Conservation (phyloP, 2,113 vertebrate genomes). For the Prionailurus bengalensis region DNA sequence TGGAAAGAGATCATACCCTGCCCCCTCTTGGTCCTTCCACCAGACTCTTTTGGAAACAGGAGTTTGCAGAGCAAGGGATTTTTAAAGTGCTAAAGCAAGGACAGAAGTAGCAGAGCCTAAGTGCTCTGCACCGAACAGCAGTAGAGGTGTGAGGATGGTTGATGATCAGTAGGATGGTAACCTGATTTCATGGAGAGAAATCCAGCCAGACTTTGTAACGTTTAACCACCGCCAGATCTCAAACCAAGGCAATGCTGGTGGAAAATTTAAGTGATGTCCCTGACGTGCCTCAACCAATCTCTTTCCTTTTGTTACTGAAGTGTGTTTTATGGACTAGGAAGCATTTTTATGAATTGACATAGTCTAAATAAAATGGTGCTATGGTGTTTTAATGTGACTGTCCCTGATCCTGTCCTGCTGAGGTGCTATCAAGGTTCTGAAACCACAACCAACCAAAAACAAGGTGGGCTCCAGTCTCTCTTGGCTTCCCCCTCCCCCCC, state of each 20-base stretch:
- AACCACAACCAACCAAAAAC: conserved; percentile 84
- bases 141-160: conserved; percentile 42
- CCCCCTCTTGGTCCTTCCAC: conserved; percentile 44
- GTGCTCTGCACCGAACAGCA: background rate
- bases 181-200: background rate
- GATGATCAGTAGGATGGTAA: background rate
- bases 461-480: conserved; percentile 80
- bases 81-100: background rate
- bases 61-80: conserved; percentile 47
- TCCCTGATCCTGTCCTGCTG: conserved; percentile 88
- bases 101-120: background rate
- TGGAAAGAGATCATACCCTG: background rate
- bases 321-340: conserved; percentile 87
- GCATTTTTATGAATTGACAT: conserved; percentile 88
- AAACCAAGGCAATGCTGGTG: conserved; percentile 61
- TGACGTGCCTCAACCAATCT: conserved; percentile 85
- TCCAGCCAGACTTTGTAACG: background rate
- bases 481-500: background rate
- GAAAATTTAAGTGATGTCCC: conserved; percentile 67
- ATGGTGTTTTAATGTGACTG: conserved; percentile 88
- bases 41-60: conserved; percentile 39
- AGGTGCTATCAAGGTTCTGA: conserved; percentile 87
- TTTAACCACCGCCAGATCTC: background rate
- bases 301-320: conserved; percentile 86
- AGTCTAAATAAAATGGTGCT: conserved; percentile 89